Evolutionary conservation across 2,113 vertebrate genomes (phyloP).

Genomic region (Platichthys stellatus): DNA sequence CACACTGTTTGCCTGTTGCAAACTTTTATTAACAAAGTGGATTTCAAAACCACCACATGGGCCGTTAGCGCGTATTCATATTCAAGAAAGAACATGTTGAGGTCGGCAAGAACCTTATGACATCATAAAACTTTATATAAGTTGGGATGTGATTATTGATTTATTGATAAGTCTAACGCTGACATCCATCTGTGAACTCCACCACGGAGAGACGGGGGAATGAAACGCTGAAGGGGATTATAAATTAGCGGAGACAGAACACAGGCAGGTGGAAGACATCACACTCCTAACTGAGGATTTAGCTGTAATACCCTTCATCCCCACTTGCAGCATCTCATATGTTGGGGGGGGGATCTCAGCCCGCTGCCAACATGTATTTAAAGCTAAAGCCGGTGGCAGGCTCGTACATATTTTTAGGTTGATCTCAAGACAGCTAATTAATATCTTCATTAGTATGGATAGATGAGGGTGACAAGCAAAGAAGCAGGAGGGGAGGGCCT

Average conservation of each 20-base stretch:
- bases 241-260: conserved; percentile 13
- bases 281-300: conserved; percentile 8
- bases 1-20: background rate
- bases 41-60: background rate
- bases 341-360: conserved; percentile 20
- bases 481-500: background rate
- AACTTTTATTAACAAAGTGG: background rate
- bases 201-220: background rate
- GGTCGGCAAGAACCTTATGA: background rate
- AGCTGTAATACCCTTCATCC: conserved; percentile 23
- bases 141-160: background rate
- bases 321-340: background rate
- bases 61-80: background rate
- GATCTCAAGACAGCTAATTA: conserved; percentile 73
- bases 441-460: conserved; percentile 72
- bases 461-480: conserved; percentile 51
- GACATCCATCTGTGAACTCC: background rate
- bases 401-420: conserved; percentile 60
- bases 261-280: background rate
- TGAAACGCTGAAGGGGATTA: background rate
- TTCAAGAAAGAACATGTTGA: background rate
- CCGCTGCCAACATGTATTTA: conserved; percentile 47
- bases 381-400: conserved; percentile 37
- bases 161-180: background rate
- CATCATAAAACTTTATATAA: background rate